Evolutionary conservation across 2,113 vertebrate genomes (phyloP).

Genomic region (Atlantisia rogersi): DNA sequence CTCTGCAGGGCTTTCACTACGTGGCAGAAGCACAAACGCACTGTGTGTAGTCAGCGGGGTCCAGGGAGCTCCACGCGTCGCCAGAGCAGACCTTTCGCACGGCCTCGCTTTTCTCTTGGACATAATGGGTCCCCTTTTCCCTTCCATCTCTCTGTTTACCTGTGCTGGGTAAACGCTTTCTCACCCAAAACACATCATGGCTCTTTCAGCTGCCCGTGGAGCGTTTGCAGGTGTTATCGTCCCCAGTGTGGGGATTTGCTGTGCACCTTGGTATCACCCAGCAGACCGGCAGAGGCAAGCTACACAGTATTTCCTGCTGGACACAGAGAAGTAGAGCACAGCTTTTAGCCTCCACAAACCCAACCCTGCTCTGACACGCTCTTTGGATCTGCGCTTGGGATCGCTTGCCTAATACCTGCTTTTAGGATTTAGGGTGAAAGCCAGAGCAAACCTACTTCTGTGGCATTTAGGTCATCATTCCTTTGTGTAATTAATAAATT

Average conservation of each 20-base stretch:
- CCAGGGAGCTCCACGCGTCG: background rate
- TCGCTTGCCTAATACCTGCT: background rate
- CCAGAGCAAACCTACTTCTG: background rate
- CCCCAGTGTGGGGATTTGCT: background rate
- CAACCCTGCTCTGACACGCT: background rate
- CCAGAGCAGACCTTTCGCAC: background rate
- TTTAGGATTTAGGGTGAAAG: background rate
- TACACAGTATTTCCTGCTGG: rapidly evolving
- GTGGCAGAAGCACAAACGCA: background rate
- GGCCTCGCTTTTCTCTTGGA: background rate
- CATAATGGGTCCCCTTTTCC: background rate
- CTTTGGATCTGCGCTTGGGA: background rate
- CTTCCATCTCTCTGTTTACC: background rate
- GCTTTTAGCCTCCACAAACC: background rate
- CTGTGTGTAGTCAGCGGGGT: background rate
- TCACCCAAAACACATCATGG: background rate
- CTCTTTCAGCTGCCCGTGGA: background rate
- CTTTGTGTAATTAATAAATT: conserved; percentile 46
- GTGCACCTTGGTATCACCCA: rapidly evolving
- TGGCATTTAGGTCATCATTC: background rate
- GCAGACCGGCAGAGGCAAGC: background rate
- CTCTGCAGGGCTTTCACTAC: rapidly evolving
- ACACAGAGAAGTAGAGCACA: background rate
- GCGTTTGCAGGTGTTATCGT: background rate
- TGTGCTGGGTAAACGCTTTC: background rate